phyloP scores from a whole-genome alignment of 2,888 invertebrate species.

The Cantharis rustica region DNA sequence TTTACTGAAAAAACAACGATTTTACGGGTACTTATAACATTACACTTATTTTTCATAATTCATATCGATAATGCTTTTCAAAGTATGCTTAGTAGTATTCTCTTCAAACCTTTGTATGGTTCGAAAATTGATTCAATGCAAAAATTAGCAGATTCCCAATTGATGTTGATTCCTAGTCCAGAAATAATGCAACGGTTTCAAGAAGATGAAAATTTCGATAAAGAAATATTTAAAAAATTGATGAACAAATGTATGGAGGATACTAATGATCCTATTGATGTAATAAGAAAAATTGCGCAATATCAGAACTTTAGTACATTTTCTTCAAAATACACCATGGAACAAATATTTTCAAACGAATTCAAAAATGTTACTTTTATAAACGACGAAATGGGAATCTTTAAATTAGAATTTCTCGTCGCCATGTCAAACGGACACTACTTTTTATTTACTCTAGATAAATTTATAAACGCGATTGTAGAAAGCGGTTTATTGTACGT shows the following conservation, averaged over 20 bases:
- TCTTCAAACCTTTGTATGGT: not conserved
- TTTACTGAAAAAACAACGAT: not conserved
- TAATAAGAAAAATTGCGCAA: not conserved
- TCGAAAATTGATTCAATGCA: not conserved
- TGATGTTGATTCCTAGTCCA: not conserved
- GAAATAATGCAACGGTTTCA: not conserved
- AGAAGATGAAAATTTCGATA: not conserved
- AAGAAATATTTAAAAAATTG: not conserved
- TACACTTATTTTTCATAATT: not conserved
- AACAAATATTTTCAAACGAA: not conserved
- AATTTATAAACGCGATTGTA: not conserved
- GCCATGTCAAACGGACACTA: not conserved
- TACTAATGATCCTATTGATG: not conserved
- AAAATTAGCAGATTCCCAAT: not conserved
- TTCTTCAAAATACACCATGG: not conserved
- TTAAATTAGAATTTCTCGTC: not conserved
- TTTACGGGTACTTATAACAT: not conserved
- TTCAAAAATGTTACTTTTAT: not conserved
- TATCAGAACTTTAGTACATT: not conserved
- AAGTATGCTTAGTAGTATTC: not conserved
- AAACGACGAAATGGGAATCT: not conserved
- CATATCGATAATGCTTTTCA: not conserved
- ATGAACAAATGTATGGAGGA: not conserved
- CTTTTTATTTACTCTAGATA: not conserved
- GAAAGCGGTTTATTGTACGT: not conserved